Evolutionary conservation across 2,888 invertebrate genomes (phyloP).

Genomic region (Dolichomitus sp.): DNA sequence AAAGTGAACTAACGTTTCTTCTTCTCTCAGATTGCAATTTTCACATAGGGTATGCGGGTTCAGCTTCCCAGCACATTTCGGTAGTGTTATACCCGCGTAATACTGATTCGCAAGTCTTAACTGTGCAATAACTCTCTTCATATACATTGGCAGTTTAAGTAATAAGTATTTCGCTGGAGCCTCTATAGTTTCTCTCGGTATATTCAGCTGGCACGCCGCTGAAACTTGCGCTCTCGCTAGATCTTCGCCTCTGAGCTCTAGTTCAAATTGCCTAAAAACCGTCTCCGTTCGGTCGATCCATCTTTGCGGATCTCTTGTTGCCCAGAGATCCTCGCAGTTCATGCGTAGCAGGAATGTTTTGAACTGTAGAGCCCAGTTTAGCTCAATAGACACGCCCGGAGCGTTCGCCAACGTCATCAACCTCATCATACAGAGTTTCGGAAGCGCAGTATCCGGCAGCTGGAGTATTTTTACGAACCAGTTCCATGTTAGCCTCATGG

Average conservation of each 20-base stretch:
- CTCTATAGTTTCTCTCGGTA: neutral
- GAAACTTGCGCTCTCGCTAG: constrained; percentile 3
- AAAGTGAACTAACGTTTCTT: constrained; percentile 45
- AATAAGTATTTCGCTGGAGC: constrained; percentile 16
- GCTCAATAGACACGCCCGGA: neutral
- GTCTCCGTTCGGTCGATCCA: neutral
- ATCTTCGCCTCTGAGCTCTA: neutral
- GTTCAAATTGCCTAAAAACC: neutral
- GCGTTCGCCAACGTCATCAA: neutral
- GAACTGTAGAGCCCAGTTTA: constrained; percentile 31
- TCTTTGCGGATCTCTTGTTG: neutral
- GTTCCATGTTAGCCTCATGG: constrained; percentile 18
- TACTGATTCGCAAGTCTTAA: constrained; percentile 34
- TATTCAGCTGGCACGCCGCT: constrained; percentile 6
- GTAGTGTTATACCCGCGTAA: neutral
- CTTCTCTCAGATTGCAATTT: constrained; percentile 25
- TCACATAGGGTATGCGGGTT: constrained; percentile 35
- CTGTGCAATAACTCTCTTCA: constrained; percentile 39
- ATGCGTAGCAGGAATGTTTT: neutral
- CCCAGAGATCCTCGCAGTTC: constrained; percentile 25
- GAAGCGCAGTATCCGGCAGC: neutral
- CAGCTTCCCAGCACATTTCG: constrained; percentile 23
- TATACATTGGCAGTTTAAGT: neutral
- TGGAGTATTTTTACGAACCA: constrained; percentile 23
- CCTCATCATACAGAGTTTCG: constrained; percentile 5